Conservation (phyloP, 2,888 invertebrate genomes). For the Fragum fragum region DNA sequence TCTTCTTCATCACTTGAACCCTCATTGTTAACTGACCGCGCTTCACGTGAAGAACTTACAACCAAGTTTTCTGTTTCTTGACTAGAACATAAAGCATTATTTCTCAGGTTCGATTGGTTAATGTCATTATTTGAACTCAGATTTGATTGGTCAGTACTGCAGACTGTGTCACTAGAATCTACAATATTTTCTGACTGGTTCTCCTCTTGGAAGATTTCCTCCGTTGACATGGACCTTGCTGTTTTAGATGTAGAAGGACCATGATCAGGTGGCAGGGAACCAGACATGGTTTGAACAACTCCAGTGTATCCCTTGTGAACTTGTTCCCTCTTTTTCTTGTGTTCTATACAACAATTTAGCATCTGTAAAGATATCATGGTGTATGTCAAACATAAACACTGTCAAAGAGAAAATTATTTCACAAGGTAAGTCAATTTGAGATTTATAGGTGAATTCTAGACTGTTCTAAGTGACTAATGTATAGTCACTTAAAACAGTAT, state of each 20-base stretch:
- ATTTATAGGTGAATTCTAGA: too few species aligned
- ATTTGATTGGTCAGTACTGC: not conserved
- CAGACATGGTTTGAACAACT: slow-evolving; percentile 31
- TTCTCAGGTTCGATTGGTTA: slow-evolving; percentile 6
- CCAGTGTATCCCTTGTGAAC: slow-evolving; percentile 72
- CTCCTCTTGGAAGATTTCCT: slow-evolving; percentile 20
- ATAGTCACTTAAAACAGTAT: too few species aligned
- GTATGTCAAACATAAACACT: too few species aligned
- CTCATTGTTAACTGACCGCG: slow-evolving; percentile 33
- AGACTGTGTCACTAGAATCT: not conserved
- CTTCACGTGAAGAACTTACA: not conserved
- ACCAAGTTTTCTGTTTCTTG: not conserved
- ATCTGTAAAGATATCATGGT: slow-evolving; percentile 88
- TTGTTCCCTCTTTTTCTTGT: slow-evolving; percentile 86
- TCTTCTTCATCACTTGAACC: slow-evolving; percentile 81
- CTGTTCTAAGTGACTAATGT: too few species aligned
- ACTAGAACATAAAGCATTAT: not conserved
- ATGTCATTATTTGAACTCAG: not conserved
- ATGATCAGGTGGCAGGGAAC: slow-evolving; percentile 53
- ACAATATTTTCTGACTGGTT: slow-evolving; percentile 27
- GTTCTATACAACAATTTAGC: slow-evolving; percentile 89
- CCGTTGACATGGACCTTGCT: slow-evolving; percentile 60
- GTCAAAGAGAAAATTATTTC: too few species aligned
- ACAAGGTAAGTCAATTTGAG: too few species aligned
- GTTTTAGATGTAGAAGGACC: slow-evolving; percentile 65